Evolutionary conservation across 2,797 vertebrate species (phyloP), one percentile per base, ranked within the genome.

Genomic region (Alca torda): DNA sequence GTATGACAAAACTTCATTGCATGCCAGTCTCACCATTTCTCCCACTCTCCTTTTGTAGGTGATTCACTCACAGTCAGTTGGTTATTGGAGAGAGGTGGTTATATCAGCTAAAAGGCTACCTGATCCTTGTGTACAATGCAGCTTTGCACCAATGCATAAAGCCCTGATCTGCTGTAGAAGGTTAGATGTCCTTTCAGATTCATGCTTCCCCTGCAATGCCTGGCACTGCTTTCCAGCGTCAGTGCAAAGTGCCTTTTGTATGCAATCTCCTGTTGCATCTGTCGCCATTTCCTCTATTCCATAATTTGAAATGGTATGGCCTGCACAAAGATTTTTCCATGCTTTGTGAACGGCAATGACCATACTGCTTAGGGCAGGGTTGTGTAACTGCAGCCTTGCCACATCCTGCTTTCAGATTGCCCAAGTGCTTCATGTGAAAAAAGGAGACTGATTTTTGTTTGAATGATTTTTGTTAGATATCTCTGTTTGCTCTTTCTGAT

Each of bases 1-100:
- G 28, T 46, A 46, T 17, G 28, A 51, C 26, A 65, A 90, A 91
- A 89, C 24, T 53, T 92, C 61, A 79, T 64, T 89, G 59, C 20
- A 57, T 64, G 70, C 59, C 21, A 12, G 56, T 84, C 64, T 96
- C 50, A 84, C 30, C 57, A 53, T 86, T 95, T 61, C 67, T 96
- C 51, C 70, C 84, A 86, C 50, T 93, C 23, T 89, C 10, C 69
- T 93, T 92, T 56, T 68, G 39, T 73, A n/a, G 41, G 37, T 48
- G 76, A 94, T 96, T 97, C 14, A 61, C 67, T 75, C 90, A 10
- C 17, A 92, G 68, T 85, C 89, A 94, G 73, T 53, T 96, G 79
- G 70, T 72, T 95, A 33, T 56, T 93, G 92, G 85, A 95, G 83
- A 90, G 80, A 90, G 65, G 75, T 76, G 90, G 84, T 65, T 92